phyloP scores from a whole-genome alignment of 2,888 invertebrate species.

The Bugula neritina region DNA sequence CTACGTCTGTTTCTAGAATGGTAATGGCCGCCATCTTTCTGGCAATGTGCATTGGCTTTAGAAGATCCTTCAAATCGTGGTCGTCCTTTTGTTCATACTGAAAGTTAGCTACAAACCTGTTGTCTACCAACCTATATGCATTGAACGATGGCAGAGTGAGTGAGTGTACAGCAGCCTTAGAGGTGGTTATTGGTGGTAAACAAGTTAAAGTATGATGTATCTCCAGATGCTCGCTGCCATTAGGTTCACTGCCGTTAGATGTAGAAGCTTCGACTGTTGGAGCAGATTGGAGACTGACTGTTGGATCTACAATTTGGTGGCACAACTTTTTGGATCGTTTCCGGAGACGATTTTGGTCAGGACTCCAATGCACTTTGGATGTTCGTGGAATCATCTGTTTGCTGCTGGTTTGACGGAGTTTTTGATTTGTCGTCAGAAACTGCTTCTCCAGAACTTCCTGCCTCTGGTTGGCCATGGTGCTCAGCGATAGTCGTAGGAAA shows the following conservation, averaged over 20 bases:
- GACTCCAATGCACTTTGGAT: constrained; percentile 1
- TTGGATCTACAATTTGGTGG: no score
- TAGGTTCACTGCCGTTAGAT: not conserved
- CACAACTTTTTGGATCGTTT: no score
- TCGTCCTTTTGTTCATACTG: not conserved
- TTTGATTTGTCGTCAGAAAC: not conserved
- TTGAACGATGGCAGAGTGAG: not conserved
- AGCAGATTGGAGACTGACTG: not conserved
- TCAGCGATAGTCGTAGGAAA: no score
- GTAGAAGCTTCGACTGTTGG: not conserved
- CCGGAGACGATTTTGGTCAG: not conserved
- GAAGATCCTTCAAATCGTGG: not conserved
- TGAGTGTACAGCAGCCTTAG: not conserved
- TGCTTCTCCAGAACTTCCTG: not conserved
- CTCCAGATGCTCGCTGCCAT: not conserved
- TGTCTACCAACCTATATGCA: not conserved
- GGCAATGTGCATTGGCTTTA: not conserved
- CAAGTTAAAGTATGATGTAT: not conserved
- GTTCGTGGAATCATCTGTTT: not conserved
- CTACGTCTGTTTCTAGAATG: not conserved
- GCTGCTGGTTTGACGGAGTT: not conserved
- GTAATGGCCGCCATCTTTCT: not conserved
- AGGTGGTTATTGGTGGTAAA: not conserved
- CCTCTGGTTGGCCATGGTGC: not conserved
- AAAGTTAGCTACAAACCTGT: not conserved